These are phyloP conservation scores for Cacajao melanocephalus DNA, from an alignment of 2,797 vertebrate species.

Conservation along the genomic window DNA sequence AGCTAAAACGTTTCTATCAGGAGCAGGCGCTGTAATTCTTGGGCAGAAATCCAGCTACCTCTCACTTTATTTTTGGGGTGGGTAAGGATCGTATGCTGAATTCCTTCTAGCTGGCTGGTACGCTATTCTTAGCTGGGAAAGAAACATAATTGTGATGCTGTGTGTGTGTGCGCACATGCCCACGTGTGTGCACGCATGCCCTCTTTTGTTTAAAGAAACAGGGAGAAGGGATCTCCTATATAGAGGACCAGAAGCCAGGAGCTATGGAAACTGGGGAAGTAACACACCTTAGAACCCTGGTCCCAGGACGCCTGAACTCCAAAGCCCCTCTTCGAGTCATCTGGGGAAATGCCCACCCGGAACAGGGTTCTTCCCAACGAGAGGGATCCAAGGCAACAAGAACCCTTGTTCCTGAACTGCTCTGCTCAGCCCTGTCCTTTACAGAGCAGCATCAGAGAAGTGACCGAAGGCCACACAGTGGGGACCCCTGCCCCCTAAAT, in stretches of 20 bases:
- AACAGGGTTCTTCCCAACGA: background rate
- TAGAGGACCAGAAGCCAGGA: background rate
- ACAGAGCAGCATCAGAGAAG: background rate
- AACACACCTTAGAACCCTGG: background rate
- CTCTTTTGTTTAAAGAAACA: background rate
- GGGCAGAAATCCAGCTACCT: conserved; percentile 19
- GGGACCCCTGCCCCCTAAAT: background rate
- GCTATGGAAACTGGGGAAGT: background rate
- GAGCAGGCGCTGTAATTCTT: background rate
- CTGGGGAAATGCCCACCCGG: background rate
- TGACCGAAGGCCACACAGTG: background rate
- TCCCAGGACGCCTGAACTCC: background rate
- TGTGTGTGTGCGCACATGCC: background rate
- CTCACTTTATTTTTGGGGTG: conserved; percentile 38
- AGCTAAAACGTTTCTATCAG: background rate
- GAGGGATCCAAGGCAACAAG: background rate
- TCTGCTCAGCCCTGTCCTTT: background rate
- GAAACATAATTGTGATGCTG: background rate
- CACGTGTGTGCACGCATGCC: background rate
- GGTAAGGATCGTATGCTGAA: background rate
- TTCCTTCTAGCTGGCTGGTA: conserved; percentile 35
- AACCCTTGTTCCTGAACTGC: background rate
- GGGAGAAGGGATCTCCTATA: background rate
- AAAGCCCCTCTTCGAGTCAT: background rate
- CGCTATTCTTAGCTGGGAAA: conserved; percentile 60